Evolutionary conservation across 2,113 vertebrate genomes (phyloP), one percentile per base, ranked within the genome.

Genomic region (Manacus vitellinus): DNA sequence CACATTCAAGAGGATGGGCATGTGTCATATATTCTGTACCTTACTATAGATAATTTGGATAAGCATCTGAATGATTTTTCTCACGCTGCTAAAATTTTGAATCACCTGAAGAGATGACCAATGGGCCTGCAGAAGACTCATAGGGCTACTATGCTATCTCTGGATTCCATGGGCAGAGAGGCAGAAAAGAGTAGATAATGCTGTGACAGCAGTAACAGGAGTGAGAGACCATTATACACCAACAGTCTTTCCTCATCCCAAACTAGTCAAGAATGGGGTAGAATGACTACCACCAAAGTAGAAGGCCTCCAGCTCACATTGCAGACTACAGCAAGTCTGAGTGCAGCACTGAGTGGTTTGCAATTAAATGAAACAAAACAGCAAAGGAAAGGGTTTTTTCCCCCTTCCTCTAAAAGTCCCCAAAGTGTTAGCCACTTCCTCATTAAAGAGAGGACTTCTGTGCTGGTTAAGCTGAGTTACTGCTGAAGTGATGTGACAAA

Each of bases 401-500:
- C 9, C 12, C 1, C 6, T 43, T 27, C 8, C 16, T 41, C 51
- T 3, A 2, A 73, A 95, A 91, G 79, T 25, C 14, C n/a, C 18
- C 10, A 20, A 35, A n/a, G 21, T 0, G 0, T 68, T 49, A 66
- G 43, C 37, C 31, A 61, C 16, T 65, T 80, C 19, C 24, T 4
- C 25, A 20, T 16, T 44, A 56, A 20, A 85, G 30, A 20, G 8
- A 52, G 20, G 23, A 31, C 41, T 81, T 77, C 35, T 51, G 17
- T 43, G 35, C 54, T 95, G 46, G 56, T 92, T 95, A 92, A 86
- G 31, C 12, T 84, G 67, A 95, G 30, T 85, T 87, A 92, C 66
- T 67, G 85, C 66, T 75, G 56, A 67, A 92, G 49, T 0, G 1
- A 52, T 52, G 54, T 63, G 51, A 73, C 49, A 70, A 86, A 95